phyloP scores from a whole-genome alignment of 2,797 vertebrate genomes.

The Choloepus didactylus region DNA sequence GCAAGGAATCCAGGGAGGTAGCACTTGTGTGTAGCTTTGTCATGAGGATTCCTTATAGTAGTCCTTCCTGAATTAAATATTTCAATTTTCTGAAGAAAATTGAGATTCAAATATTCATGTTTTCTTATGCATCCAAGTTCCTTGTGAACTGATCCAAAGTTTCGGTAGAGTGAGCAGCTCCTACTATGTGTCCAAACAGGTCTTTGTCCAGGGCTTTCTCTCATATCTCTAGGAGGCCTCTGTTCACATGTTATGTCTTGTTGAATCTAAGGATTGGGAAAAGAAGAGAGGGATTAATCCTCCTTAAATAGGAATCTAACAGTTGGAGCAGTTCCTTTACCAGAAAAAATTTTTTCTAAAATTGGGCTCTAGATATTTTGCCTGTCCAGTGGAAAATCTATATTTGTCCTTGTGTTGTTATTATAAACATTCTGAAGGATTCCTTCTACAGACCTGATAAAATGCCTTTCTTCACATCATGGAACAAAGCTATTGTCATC shows the following conservation, averaged over 20 bases:
- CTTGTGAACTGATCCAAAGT: not conserved
- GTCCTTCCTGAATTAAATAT: not conserved
- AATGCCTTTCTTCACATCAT: not conserved
- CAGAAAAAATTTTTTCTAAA: too few relatives aligned
- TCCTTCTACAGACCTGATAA: not conserved
- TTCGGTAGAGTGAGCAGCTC: not conserved
- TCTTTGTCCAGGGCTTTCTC: not conserved
- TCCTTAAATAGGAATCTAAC: too few relatives aligned
- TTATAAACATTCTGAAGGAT: too few relatives aligned
- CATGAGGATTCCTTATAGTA: too few relatives aligned
- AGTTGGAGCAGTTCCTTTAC: too few relatives aligned
- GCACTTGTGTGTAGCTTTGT: not conserved
- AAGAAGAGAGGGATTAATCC: too few relatives aligned
- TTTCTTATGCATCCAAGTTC: not conserved
- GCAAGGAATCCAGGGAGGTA: not conserved
- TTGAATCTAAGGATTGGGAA: not conserved
- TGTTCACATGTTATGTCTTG: not conserved
- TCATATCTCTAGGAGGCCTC: not conserved
- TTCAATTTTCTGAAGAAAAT: not conserved
- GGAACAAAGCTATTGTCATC: not conserved
- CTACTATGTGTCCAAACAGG: not conserved
- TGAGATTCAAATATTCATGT: not conserved
- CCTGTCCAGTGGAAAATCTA: too few relatives aligned
- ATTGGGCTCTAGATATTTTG: too few relatives aligned
- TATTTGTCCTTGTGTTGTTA: too few relatives aligned